Percentiles rank a stretch among this genome's conserved stretches.
phyloP scores from a whole-genome alignment of 2,113 vertebrate genomes.

The Pollimyrus isidori region DNA sequence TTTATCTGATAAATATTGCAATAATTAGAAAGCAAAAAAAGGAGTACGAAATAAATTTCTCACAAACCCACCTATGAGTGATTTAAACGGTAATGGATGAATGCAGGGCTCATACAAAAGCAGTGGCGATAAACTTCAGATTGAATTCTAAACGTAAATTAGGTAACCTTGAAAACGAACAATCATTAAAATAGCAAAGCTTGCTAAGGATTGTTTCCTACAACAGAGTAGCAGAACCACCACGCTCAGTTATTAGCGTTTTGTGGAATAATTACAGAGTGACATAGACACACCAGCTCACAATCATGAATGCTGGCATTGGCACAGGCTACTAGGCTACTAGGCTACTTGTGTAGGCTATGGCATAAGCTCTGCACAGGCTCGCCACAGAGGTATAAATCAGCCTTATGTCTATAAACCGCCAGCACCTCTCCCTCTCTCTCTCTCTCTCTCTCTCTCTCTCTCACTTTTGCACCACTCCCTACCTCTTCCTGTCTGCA shows the following conservation, averaged over 20 bases:
- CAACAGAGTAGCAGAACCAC: neutral
- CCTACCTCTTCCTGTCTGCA: neutral
- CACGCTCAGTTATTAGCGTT: neutral
- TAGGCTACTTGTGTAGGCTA: neutral
- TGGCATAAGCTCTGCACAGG: neutral
- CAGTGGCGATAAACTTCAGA: neutral
- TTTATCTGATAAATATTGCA: neutral
- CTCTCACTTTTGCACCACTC: neutral
- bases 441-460: constrained; percentile 9
- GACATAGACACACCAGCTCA: neutral
- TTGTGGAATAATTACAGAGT: neutral
- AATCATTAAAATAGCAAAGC: neutral
- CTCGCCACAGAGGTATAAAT: neutral
- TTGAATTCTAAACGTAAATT: neutral
- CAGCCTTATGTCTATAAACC: neutral
- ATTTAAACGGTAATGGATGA: neutral
- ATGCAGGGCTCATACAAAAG: neutral
- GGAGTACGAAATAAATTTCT: neutral
- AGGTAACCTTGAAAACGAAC: neutral
- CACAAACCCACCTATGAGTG: neutral
- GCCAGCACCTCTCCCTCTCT: constrained; percentile 36
- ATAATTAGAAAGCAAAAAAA: neutral
- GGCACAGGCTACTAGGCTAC: neutral
- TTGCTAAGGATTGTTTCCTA: neutral
- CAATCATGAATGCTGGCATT: neutral